These are phyloP conservation scores for human DNA, from an alignment of 2,113 vertebrate genomes.

Conservation along the genomic window GRCh38 chr3:119474001-119474500, in stretches of 20 bases:
- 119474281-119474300: neutral
- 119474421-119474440: neutral
- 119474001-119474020: neutral
- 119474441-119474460: neutral
- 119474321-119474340: neutral
- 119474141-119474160: neutral
- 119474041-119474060: neutral
- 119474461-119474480: neutral
- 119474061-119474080: neutral
- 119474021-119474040: neutral
- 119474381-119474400: neutral
- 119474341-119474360: neutral
- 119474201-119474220: neutral
- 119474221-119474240: neutral
- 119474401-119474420: neutral
- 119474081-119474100: neutral
- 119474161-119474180: neutral
- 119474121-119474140: neutral
- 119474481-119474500: neutral
- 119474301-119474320: neutral
- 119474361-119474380: neutral
- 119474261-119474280: neutral
- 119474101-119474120: neutral
- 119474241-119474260: neutral
- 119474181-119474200: neutral